phyloP scores from a whole-genome alignment of 2,113 vertebrate species.

The Pelvicachromis taeniatus region DNA sequence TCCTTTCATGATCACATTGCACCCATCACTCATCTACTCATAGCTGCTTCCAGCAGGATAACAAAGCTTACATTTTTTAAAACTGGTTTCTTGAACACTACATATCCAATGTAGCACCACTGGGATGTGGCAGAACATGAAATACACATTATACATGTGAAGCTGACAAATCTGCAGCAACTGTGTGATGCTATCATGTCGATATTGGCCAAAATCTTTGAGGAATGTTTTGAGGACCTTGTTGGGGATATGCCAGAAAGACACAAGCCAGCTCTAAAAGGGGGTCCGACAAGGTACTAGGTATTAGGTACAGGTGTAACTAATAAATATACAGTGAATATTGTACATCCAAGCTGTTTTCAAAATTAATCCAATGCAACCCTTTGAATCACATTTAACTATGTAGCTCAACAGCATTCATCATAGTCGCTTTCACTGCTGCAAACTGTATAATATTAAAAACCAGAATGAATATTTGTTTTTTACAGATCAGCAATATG shows the following conservation, averaged over 20 bases:
- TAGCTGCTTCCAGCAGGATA: not conserved
- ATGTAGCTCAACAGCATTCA: not conserved
- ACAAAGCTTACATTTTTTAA: not conserved
- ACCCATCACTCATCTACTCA: not conserved
- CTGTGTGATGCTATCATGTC: not conserved
- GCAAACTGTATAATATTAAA: not conserved
- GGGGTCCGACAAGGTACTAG: not conserved
- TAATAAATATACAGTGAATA: not conserved
- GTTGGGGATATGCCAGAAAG: not conserved
- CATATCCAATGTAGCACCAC: not conserved
- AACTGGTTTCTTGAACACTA: not conserved
- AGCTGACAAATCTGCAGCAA: not conserved
- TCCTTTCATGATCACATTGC: fast-evolving
- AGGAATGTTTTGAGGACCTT: not conserved
- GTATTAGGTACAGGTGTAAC: not conserved
- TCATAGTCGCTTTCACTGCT: not conserved
- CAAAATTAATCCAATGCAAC: not conserved
- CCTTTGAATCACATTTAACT: not conserved
- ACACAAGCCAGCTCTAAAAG: not conserved
- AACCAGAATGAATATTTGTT: not conserved
- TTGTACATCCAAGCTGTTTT: not conserved
- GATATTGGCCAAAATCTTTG: not conserved
- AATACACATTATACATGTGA: not conserved
- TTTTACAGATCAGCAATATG: not conserved
- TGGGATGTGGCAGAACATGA: not conserved